Evolutionary conservation across 2,113 vertebrate species (phyloP).

Genomic region (Rhynchomys soricoides): DNA sequence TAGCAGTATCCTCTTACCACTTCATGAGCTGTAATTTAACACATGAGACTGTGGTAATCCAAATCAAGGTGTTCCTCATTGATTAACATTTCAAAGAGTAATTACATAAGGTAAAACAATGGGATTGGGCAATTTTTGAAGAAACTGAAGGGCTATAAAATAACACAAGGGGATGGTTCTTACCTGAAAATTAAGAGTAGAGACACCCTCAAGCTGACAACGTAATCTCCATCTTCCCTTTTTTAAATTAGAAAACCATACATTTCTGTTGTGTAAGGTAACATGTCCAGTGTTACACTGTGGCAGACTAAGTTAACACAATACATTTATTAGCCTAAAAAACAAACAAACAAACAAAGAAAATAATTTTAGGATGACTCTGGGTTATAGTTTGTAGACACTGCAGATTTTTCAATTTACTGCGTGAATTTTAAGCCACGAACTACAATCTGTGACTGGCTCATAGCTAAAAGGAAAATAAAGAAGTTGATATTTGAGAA

Average conservation of each 20-base stretch:
- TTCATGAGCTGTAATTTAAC: neutral
- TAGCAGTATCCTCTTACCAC: too few species aligned
- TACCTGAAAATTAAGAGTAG: neutral
- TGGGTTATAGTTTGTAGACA: neutral
- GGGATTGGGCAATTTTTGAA: accelerated
- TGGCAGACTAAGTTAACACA: neutral
- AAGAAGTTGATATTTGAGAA: neutral
- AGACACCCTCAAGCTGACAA: neutral
- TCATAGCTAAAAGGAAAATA: neutral
- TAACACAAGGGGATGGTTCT: neutral
- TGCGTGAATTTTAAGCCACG: neutral
- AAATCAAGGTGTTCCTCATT: neutral
- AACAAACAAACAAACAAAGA: neutral
- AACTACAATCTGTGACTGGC: neutral
- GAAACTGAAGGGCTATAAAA: neutral
- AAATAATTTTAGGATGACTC: neutral
- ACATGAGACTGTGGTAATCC: neutral
- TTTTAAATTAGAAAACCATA: neutral
- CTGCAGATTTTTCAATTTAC: neutral
- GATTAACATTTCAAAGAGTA: neutral
- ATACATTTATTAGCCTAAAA: neutral
- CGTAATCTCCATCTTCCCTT: neutral
- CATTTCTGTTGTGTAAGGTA: neutral
- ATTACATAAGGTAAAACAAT: neutral
- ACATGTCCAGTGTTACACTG: neutral